Evolutionary conservation across 1,140 invertebrate species (phyloP), one percentile per base, ranked within the genome.

Genomic region (Acromyrmex echinatior): DNA sequence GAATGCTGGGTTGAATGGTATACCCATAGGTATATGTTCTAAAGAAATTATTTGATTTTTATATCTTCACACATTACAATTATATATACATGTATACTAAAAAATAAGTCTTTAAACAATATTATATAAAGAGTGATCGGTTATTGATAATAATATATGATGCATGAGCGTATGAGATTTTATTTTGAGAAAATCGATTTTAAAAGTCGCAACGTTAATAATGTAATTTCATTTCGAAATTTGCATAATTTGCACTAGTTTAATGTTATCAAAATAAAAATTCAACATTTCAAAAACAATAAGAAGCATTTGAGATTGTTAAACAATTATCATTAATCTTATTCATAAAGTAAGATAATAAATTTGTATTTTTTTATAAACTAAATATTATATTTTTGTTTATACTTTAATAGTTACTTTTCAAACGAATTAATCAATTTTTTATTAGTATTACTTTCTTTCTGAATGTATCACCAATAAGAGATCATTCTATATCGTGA

Each of bases 1-100:
- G 6, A 92, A 82, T 25, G 91, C 88, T 58, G 84, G 28, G 74
- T 92, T 93, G 45, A 93, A 92, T 9, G 89, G 82, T 86, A 92
- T 91, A 21, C 87, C 92, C 62, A 92, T 87, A 71, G 94, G 91
- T 76, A 93, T 74, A 62, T 93, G 49, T 60, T 77, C 81, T 86
- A 62, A 45, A 79, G 56, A 89, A 80, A 68, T 60, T n/a, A 85
- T 25, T 77, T 39, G 5, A 77, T 76, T 31, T 82, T n/a, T 39
- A 74, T n/a, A 84, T 76, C 7, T 39, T 31, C n/a, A 51, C 25
- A 62, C 14, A 10, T 25, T 25, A 25, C 25, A 68, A 28, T 28
- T 68, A 18, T 4, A 39, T 56, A 74, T 82, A 58, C 12, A 6
- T 16, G 9, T 16, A 49, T 14, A 58, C 25, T 21, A 0, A 10